Base-by-base conservation (phyloP, 1,140 invertebrate genomes). In the Leptinotarsa lineolata region DNA sequence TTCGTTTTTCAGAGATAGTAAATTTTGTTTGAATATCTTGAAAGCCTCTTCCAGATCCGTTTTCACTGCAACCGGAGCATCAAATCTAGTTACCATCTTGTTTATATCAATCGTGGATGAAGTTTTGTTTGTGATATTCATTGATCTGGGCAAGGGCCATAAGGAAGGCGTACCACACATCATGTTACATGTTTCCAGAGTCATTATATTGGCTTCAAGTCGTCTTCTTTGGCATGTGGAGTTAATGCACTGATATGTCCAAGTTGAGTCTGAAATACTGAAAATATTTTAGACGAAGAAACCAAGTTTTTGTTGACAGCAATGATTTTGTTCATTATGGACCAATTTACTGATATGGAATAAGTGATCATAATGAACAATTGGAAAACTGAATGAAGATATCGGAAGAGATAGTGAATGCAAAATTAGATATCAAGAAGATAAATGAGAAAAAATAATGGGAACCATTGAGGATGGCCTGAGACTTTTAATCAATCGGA, bases 141-240 rank as follows among this genome's bases (percentile, higher is more conserved):
- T 78, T 5, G 83, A 81, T 48, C 84, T 86, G 0, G 86, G 86
- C 71, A 84, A 77, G 1, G 86, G 86, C 86, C 86, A 87, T 5
- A 87, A 78, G 44, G 85, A 84, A 8, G 84, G 84, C 15, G 81
- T 83, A 67, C 77, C 79, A 72, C 86, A 87, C 15, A 84, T 24
- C 45, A 86, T 82, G 22, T 81, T 83, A 77, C 86, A 87, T 39
- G 85, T 85, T 63, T 82, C 81, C 21, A 86, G 66, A 12, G 86
- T 66, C 8, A 64, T 24, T 20, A n/a, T 30, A 2, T 54, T 63
- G 30, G 21, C 16, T 4, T 70, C 24, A 15, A 30, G 13, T 24
- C 15, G 2, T 68, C n/a, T 58, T 66, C 46, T 65, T 1, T 30
- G n/a, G 30, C 68, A 70, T 70, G 11, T 4, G 5, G 16, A 4